A percentile compares a stretch with the other conserved stretches of the same genome.
Conservation (phyloP, 2,888 invertebrate genomes). For the Hedya salicella region DNA sequence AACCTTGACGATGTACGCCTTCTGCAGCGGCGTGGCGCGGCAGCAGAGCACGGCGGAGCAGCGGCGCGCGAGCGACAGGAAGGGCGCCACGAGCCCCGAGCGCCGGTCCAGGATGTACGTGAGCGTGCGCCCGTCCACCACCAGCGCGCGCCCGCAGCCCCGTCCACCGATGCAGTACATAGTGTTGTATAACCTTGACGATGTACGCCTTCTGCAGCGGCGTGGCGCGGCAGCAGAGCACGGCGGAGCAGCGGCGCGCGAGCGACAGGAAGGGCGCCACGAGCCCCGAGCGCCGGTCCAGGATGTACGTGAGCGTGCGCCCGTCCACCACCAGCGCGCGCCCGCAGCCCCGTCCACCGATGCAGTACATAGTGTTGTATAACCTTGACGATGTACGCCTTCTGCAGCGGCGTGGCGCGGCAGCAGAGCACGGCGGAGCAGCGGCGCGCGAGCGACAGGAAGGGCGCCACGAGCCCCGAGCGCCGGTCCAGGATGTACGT, state of each 20-base stretch:
- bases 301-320: conserved; percentile 88
- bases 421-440: conserved; percentile 96
- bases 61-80: conserved; percentile 55
- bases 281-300: conserved; percentile 90
- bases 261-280: conserved; percentile 87
- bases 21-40: conserved; percentile 87
- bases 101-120: conserved; percentile 93
- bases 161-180: neutral
- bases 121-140: conserved; percentile 44
- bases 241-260: conserved; percentile 48
- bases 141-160: conserved; percentile 75
- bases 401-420: conserved; percentile 91
- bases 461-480: conserved; percentile 86
- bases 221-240: conserved; percentile 58
- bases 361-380: neutral
- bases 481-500: conserved; percentile 93
- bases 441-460: conserved; percentile 82
- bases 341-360: too few species aligned
- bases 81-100: conserved; percentile 86
- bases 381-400: conserved; percentile 92
- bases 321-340: too few species aligned
- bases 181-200: too few species aligned
- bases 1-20: conserved; percentile 92
- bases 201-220: conserved; percentile 90
- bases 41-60: conserved; percentile 17